Evolutionary conservation across 2,797 vertebrate species (phyloP).

Genomic region (Sarcophilus harrisii): DNA sequence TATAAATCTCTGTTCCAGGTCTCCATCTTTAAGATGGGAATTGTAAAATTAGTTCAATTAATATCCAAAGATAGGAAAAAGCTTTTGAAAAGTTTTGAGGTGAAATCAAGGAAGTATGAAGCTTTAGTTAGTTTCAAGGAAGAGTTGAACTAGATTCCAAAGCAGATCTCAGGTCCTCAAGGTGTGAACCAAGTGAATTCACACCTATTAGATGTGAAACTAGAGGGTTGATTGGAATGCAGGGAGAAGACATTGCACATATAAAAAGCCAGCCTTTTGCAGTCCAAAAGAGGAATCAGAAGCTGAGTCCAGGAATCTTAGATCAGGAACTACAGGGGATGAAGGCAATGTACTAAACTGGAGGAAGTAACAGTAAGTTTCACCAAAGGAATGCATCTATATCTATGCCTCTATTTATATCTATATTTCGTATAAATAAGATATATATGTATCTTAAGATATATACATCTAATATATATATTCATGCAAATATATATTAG

Average conservation of each 20-base stretch:
- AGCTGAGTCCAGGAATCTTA: background rate
- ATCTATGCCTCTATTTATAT: no score
- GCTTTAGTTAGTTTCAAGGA: no score
- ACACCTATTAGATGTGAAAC: background rate
- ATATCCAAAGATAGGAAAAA: background rate
- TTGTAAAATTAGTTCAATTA: background rate
- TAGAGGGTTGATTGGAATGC: background rate
- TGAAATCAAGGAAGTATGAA: background rate
- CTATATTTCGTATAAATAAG: no score
- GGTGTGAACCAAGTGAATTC: background rate
- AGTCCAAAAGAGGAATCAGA: background rate
- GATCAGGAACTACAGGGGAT: background rate
- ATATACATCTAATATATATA: no score
- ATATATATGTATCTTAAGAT: no score
- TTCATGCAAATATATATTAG: no score
- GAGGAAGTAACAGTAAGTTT: background rate
- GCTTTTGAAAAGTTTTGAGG: background rate
- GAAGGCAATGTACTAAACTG: background rate
- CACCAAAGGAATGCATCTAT: background rate
- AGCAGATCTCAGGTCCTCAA: background rate
- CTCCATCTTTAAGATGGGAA: background rate
- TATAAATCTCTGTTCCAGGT: background rate
- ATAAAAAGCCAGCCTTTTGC: background rate
- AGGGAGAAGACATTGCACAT: background rate
- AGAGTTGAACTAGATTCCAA: background rate